Evolutionary conservation across 2,888 invertebrate species (phyloP).

Genomic region (Melanophora roralis): DNA sequence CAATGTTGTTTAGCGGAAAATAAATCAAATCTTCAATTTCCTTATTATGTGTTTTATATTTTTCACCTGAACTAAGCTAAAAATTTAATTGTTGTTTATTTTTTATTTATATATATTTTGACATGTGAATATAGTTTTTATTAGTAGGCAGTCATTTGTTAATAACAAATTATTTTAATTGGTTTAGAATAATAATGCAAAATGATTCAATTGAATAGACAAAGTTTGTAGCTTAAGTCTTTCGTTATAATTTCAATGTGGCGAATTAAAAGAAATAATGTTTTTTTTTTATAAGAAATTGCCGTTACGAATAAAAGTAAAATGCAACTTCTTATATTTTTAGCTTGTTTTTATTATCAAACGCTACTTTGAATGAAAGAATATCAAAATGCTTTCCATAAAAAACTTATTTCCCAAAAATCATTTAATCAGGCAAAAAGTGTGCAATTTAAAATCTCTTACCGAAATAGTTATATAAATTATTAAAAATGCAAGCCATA

Average conservation of each 20-base stretch:
- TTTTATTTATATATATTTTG: background rate
- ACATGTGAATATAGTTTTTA: background rate
- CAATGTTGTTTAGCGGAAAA: constrained; percentile 53
- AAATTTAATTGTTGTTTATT: constrained; percentile 18
- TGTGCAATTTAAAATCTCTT: too few relatives aligned
- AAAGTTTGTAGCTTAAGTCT: constrained; percentile 35
- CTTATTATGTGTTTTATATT: constrained; percentile 56
- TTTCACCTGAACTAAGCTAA: constrained; percentile 28
- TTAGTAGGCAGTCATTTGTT: constrained; percentile 43
- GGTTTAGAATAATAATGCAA: constrained; percentile 21
- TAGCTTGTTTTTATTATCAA: too few relatives aligned
- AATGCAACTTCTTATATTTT: too few relatives aligned
- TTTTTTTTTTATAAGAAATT: too few relatives aligned
- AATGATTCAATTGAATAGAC: constrained; percentile 5
- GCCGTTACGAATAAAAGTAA: too few relatives aligned
- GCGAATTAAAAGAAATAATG: too few relatives aligned
- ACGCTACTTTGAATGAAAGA: too few relatives aligned
- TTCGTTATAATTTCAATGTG: constrained; percentile 2
- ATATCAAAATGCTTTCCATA: too few relatives aligned
- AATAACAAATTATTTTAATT: constrained; percentile 42
- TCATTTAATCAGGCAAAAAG: too few relatives aligned
- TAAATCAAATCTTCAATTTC: constrained; percentile 56
- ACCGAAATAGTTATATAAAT: too few relatives aligned
- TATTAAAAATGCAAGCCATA: too few relatives aligned
- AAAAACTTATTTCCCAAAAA: too few relatives aligned